Base-by-base conservation (phyloP, 2,113 vertebrate species). In the Origma solitaria region DNA sequence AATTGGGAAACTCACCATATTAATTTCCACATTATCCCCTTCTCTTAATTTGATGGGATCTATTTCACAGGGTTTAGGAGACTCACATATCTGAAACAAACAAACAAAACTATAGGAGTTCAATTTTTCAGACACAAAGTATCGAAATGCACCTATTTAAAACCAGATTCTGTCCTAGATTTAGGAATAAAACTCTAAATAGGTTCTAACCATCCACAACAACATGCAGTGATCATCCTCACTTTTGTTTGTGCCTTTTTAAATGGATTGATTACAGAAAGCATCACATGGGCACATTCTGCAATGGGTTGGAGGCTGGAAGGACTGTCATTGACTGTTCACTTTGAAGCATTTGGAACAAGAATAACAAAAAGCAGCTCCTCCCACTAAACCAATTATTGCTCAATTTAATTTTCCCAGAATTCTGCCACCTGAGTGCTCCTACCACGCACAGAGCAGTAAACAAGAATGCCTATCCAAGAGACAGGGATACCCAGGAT, bases 21-120 rank as follows among this genome's bases (percentile, higher is more conserved):
- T 99, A 78, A 98, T 98, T 95, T 99, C 99, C 83, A 99, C 98
- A 15, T 99, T 99, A 97, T 99, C 99, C 2, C 99, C 99, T 97
- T 99, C 99, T 98, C 98, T 99, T 88, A 99, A 97, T 97, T 98
- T 99, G 89, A 99, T 93, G 9, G 99, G 99, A 97, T 99, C 99
- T 65, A 99, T 99, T 97, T 99, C 99, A 98, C 99, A 99, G 35
- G 99, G 97, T 97, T 99, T 99, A 91, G 98, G 99, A 88, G 99
- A 98, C 61, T 99, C 99, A 94, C 99, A 99, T 93, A 99, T 99
- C 99, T 98, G 94, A 88, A 98, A 97, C 53, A 96, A 69, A 94
- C 23, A 66, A 83, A 60, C 9, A 80, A 33, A 90, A 90, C 44
- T 42, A 30, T 1, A 81, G 21, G 10, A 93, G 19, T 53, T 87